These are phyloP conservation scores for Luscinia luscinia DNA, from an alignment of 2,797 vertebrate genomes.

Conservation along the genomic window DNA sequence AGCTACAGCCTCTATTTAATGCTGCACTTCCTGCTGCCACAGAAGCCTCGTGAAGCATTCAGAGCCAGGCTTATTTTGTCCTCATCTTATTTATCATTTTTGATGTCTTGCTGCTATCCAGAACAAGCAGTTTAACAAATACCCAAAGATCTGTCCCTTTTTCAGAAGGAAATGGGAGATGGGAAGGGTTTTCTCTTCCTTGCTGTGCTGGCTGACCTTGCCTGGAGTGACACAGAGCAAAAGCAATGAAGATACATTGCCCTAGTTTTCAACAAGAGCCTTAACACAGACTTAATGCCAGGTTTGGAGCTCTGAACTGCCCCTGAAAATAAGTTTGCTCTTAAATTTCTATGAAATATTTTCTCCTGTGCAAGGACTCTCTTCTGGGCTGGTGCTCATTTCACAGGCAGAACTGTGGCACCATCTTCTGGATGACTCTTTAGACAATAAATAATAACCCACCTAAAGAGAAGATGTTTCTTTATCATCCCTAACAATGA, in stretches of 20 bases:
- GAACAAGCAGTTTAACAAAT: not conserved
- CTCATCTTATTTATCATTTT: conserved; percentile 15
- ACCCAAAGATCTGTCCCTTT: not conserved
- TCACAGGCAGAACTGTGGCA: conserved; percentile 76
- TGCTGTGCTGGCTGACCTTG: conserved; percentile 55
- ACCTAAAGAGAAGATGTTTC: conserved; percentile 30
- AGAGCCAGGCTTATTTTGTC: not conserved
- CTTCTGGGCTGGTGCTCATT: not conserved
- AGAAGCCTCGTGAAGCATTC: not conserved
- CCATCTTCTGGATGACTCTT: conserved; percentile 77
- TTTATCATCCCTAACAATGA: conserved; percentile 65
- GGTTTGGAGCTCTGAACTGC: conserved; percentile 18
- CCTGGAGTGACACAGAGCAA: conserved; percentile 58
- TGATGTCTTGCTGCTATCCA: conserved; percentile 1
- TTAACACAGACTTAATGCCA: conserved; percentile 25
- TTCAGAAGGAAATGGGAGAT: not conserved
- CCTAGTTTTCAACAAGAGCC: conserved; percentile 50
- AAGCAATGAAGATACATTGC: conserved; percentile 41
- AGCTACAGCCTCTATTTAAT: not conserved
- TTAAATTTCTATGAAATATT: not conserved
- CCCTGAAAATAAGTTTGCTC: conserved; percentile 37
- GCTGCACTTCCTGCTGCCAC: not conserved
- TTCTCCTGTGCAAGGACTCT: not conserved
- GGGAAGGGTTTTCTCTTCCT: not conserved
- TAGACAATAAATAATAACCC: conserved; percentile 48